Conservation (phyloP, 2,113 vertebrate species). For the Cyanoliseus patagonus region DNA sequence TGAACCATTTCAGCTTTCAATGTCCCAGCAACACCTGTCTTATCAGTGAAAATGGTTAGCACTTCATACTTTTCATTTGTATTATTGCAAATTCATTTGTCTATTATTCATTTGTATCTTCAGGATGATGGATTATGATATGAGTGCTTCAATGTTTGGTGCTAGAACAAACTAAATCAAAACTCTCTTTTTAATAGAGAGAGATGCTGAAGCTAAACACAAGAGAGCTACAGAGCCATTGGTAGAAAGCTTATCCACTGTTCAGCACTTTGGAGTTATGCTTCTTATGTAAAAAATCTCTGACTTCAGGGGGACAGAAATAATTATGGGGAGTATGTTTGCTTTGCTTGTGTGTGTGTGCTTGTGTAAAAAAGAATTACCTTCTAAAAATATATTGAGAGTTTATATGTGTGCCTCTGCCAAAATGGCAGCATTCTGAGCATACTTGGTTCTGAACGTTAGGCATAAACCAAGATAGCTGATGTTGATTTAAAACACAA, state of each 20-base stretch:
- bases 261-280: background rate
- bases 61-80: background rate
- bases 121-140: constrained; percentile 24
- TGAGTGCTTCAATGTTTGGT: background rate
- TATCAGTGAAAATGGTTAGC: constrained; percentile 29
- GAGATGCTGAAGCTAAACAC: background rate
- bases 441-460: background rate
- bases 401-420: background rate
- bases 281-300: background rate
- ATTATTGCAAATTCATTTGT: background rate
- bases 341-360: background rate
- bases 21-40: background rate
- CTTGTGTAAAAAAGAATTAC: background rate
- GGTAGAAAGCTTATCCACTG: background rate
- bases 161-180: constrained; percentile 14
- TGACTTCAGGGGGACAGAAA: background rate
- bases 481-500: background rate
- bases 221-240: background rate
- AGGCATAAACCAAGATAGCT: background rate
- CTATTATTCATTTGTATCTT: constrained; percentile 34
- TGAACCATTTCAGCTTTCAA: constrained; percentile 18
- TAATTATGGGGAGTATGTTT: background rate
- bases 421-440: background rate
- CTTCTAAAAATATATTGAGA: background rate
- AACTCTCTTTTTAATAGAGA: background rate